phyloP scores from a whole-genome alignment of 2,113 vertebrate species.

The Clupea harengus region DNA sequence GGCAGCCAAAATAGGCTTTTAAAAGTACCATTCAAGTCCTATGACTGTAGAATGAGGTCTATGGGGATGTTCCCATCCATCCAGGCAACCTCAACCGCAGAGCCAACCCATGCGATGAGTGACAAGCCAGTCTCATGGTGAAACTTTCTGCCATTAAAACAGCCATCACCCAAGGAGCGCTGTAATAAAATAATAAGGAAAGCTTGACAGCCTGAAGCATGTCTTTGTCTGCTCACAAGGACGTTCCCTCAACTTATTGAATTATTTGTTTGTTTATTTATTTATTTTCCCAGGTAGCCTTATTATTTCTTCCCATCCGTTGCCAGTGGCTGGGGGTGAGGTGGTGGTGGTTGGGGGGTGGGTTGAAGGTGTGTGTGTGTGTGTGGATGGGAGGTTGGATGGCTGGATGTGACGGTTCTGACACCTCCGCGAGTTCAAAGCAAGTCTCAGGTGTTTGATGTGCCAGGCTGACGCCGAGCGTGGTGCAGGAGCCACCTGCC shows the following conservation, averaged over 20 bases:
- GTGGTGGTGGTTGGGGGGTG: neutral
- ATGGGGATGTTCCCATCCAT: neutral
- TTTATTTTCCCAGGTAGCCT: neutral
- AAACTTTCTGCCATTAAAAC: neutral
- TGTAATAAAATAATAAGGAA: neutral
- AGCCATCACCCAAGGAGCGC: too few species aligned
- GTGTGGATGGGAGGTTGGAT: neutral
- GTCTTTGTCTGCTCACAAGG: neutral
- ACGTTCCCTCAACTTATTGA: neutral
- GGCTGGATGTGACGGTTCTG: slow-evolving; percentile 33
- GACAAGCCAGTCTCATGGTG: neutral
- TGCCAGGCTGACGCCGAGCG: neutral
- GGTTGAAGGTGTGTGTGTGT: neutral
- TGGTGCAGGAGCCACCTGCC: slow-evolving; percentile 19
- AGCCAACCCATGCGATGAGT: neutral
- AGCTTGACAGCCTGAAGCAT: neutral
- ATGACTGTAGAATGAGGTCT: neutral
- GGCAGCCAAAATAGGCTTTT: neutral
- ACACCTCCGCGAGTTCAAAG: slow-evolving; percentile 50
- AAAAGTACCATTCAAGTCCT: neutral
- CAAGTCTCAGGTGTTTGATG: slow-evolving; percentile 16
- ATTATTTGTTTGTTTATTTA: neutral
- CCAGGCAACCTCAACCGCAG: neutral
- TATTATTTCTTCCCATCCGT: neutral
- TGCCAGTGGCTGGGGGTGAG: neutral